Percentiles rank a stretch among this genome's conserved stretches.
These are phyloP conservation scores for Wiebesia pumilae DNA, from an alignment of 1,140 invertebrate species.

Conservation along the genomic window DNA sequence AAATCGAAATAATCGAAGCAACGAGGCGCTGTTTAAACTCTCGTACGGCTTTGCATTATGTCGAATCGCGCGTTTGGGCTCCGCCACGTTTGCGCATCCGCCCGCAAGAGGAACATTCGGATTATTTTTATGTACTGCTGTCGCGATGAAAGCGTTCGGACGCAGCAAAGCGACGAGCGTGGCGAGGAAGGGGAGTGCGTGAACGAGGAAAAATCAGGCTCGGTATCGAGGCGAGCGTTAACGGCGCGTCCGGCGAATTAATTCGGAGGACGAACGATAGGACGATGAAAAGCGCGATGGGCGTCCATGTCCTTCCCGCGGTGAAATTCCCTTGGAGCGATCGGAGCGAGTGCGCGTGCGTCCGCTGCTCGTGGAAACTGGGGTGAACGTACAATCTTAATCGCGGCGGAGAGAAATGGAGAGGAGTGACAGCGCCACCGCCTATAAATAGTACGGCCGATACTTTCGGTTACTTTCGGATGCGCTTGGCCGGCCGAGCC, in stretches of 20 bases:
- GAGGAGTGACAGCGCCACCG: background rate
- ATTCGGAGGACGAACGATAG: background rate
- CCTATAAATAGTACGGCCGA: background rate
- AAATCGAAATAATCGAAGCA: too few relatives aligned
- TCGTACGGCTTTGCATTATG: background rate
- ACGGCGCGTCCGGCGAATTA: background rate
- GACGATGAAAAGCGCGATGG: too few relatives aligned
- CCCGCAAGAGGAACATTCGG: background rate
- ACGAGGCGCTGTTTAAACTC: background rate
- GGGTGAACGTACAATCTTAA: constrained; percentile 14
- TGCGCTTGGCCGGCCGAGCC: background rate
- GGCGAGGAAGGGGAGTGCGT: background rate
- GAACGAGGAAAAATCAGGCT: background rate
- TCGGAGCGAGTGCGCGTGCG: too few relatives aligned
- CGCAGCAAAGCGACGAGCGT: background rate
- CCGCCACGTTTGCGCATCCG: too few relatives aligned
- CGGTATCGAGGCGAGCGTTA: background rate
- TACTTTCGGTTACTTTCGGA: background rate
- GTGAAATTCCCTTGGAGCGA: background rate
- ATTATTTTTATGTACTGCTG: background rate
- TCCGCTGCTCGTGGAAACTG: background rate
- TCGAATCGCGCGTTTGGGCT: too few relatives aligned
- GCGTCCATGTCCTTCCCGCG: background rate
- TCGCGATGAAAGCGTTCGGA: background rate
- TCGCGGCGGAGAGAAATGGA: background rate